A percentile compares a stretch with the other conserved stretches of the same genome.
Conservation (phyloP, 2,113 vertebrate species). For the Thymallus thymallus region DNA sequence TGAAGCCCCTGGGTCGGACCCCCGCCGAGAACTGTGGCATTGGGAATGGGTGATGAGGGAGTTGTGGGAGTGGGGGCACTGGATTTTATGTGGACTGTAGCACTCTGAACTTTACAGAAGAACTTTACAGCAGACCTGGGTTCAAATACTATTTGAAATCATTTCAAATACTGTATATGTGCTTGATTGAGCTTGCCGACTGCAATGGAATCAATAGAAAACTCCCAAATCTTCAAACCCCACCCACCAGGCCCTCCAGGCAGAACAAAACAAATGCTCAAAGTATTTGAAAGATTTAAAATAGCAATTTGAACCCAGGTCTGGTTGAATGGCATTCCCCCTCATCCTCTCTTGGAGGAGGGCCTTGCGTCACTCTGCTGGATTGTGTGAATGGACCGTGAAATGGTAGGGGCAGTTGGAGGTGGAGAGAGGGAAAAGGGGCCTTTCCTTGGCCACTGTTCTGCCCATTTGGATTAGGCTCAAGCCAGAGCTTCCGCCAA, state of each 20-base stretch:
- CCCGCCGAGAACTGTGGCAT: background rate
- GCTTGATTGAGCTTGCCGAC: no score
- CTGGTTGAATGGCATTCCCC: background rate
- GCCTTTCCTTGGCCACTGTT: slow-evolving; percentile 18
- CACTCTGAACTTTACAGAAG: no score
- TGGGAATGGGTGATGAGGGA: background rate
- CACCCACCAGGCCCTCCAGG: no score
- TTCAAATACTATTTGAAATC: no score
- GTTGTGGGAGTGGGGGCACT: background rate
- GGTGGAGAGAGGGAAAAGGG: background rate
- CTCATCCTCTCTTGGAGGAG: background rate
- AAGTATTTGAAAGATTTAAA: background rate
- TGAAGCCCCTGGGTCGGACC: slow-evolving; percentile 2
- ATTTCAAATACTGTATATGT: no score
- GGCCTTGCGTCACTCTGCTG: slow-evolving; percentile 21
- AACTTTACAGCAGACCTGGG: no score
- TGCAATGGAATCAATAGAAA: no score
- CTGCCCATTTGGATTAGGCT: slow-evolving; percentile 28
- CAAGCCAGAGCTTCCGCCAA: background rate
- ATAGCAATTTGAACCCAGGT: background rate
- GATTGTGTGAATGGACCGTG: slow-evolving; percentile 39
- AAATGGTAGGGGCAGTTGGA: background rate
- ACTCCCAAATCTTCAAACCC: no score
- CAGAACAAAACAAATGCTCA: no score
- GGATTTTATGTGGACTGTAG: background rate